Evolutionary conservation across 1,140 invertebrate genomes (phyloP), one percentile per base, ranked within the genome.

Genomic region (Ceratina calcarata): DNA sequence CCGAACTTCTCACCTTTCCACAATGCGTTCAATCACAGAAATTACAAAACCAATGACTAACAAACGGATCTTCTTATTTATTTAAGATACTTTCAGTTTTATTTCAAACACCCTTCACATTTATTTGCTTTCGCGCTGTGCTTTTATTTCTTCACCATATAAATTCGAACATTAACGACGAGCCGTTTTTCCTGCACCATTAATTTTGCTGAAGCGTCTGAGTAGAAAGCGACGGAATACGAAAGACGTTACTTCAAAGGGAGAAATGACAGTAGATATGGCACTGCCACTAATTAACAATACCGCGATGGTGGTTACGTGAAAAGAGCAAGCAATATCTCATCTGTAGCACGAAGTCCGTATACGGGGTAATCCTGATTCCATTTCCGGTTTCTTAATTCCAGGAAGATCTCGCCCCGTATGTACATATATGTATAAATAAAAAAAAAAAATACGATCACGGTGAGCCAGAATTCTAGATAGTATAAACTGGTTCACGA

Each of bases 1-100:
- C 82, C 82, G 77, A 90, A 87, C 90, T 90, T 88, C 90, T 88
- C 87, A 87, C 89, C 88, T 87, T 88, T 86, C 89, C 87, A 88
- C 24, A 6, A 18, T 45, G n/a, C 24, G 24, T 13, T 32, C 37
- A 13, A 1, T 67, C 16, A 22, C 10, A 16, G 13, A 49, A 67
- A 67, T 8, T 22, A 51, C 20, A 22, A 24, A 27, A 69, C 15
- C 12, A 22, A 27, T 55, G 16, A 24, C 49, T 51, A 15, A n/a
- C 32, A 66, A 45, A 20, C 24, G 12, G n/a, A 18, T 76, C 37
- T 45, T 45, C 37, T 45, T 6, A 37, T 37, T 45, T 6, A 45
- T 45, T 45, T 45, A 7, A 45, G 3, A 45, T 45, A 45, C 8
- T 45, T 10, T 45, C 10, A 45, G 37, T 10, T 45, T 45, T 45